A percentile compares a stretch with the other conserved stretches of the same genome.
Evolutionary conservation across 2,113 vertebrate genomes (phyloP).

Genomic region (Haliaeetus leucogaster): DNA sequence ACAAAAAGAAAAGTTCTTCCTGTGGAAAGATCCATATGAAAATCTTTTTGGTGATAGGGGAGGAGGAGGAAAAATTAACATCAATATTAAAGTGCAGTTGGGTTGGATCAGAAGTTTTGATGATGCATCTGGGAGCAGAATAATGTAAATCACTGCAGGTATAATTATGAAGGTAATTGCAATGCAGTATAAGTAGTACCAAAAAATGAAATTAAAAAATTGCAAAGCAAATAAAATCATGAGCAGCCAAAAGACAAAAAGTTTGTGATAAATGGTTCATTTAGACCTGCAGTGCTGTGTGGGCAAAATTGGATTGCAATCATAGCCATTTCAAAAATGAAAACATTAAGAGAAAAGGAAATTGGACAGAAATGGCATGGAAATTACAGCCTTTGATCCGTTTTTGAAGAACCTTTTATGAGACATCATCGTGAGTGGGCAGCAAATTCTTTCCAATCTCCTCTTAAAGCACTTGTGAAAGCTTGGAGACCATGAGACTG

Average conservation of each 20-base stretch:
- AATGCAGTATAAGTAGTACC: slow-evolving; percentile 55
- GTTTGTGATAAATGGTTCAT: slow-evolving; percentile 77
- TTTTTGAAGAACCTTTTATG: slow-evolving; percentile 71
- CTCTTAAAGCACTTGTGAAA: slow-evolving; percentile 69
- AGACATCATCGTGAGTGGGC: slow-evolving; percentile 70
- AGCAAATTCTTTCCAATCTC: slow-evolving; percentile 71
- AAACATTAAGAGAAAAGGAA: slow-evolving; percentile 79
- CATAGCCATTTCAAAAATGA: slow-evolving; percentile 76
- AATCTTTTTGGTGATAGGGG: not conserved
- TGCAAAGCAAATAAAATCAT: slow-evolving; percentile 75
- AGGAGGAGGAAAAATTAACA: slow-evolving; percentile 38
- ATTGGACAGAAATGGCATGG: slow-evolving; percentile 79
- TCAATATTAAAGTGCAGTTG: slow-evolving; percentile 52
- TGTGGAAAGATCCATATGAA: not conserved
- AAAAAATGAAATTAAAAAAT: slow-evolving; percentile 59
- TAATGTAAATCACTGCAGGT: slow-evolving; percentile 72
- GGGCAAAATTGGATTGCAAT: slow-evolving; percentile 79
- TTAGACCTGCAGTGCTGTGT: slow-evolving; percentile 75
- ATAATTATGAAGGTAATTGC: slow-evolving; percentile 77
- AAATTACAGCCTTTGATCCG: slow-evolving; percentile 79
- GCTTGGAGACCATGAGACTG: slow-evolving; percentile 49
- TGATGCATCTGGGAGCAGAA: slow-evolving; percentile 61
- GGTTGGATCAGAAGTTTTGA: slow-evolving; percentile 62
- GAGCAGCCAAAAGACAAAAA: slow-evolving; percentile 72
- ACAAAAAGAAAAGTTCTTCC: not conserved